Percentiles rank a stretch among this genome's conserved stretches.
These are phyloP conservation scores for Agelaius tricolor DNA, from an alignment of 2,113 vertebrate genomes.

Conservation along the genomic window DNA sequence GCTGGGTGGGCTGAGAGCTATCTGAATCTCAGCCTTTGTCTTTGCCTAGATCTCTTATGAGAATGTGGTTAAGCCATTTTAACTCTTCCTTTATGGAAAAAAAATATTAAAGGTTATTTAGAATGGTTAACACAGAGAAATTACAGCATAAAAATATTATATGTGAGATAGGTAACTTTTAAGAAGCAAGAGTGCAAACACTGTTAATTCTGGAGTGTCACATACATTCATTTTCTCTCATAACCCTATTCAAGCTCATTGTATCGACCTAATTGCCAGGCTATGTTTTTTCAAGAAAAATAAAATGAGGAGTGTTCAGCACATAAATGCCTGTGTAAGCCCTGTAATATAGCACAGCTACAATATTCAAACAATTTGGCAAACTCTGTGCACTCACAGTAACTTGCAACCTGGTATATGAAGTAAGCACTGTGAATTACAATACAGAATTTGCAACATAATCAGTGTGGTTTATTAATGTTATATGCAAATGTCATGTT, in stretches of 20 bases:
- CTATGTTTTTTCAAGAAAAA: not conserved
- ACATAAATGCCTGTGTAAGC: not conserved
- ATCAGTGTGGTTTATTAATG: conserved; percentile 47
- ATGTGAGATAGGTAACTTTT: not conserved
- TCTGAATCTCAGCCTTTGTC: not conserved
- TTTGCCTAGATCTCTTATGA: not conserved
- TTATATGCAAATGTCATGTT: conserved; percentile 23
- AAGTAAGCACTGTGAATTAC: conserved; percentile 20
- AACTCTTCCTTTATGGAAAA: not conserved
- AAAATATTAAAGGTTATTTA: not conserved
- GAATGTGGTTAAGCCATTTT: not conserved
- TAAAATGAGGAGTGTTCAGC: not conserved
- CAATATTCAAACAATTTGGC: conserved; percentile 20
- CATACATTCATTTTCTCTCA: not conserved
- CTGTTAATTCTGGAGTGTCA: not conserved
- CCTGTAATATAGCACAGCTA: conserved; percentile 10
- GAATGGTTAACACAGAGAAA: not conserved
- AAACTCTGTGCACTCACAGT: not conserved
- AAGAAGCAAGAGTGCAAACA: not conserved
- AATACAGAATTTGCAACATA: conserved; percentile 12
- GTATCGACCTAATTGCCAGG: not conserved
- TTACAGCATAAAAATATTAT: not conserved
- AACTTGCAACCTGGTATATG: conserved; percentile 38
- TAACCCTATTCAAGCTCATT: not conserved
- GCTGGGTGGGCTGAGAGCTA: not conserved